These are phyloP conservation scores for Polyommatus iphigenia DNA, from an alignment of 2,888 invertebrate genomes.

Conservation along the genomic window DNA sequence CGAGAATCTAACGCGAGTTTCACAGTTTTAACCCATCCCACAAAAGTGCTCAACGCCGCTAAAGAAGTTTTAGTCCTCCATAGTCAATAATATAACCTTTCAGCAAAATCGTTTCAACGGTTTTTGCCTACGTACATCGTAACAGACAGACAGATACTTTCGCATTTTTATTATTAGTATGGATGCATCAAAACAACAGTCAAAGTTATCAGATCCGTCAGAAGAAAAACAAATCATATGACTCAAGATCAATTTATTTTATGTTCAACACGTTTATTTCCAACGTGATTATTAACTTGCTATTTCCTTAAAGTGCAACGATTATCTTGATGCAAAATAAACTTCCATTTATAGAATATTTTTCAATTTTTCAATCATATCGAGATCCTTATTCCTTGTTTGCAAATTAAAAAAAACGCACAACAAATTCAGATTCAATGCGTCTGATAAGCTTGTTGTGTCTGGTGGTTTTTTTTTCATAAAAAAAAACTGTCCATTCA, in stretches of 20 bases:
- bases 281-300: constrained; percentile 15
- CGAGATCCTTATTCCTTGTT: not conserved
- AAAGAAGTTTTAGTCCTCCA: no score
- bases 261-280: not conserved
- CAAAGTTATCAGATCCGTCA: not conserved
- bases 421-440: not conserved
- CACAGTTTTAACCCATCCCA: no score
- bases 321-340: not conserved
- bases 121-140: no score
- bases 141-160: no score
- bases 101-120: no score
- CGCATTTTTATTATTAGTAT: no score
- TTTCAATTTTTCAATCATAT: not conserved
- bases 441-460: not conserved
- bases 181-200: not conserved
- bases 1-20: no score
- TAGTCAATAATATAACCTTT: no score
- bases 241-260: constrained; percentile 14
- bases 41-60: no score
- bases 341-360: not conserved
- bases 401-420: not conserved
- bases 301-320: not conserved
- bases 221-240: not conserved
- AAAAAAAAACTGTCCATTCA: constrained; percentile 1
- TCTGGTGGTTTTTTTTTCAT: not conserved